A percentile compares a stretch with the other conserved stretches of the same genome.
Evolutionary conservation across 2,797 vertebrate genomes (phyloP).

Genomic region (Thalassophryne amazonica): DNA sequence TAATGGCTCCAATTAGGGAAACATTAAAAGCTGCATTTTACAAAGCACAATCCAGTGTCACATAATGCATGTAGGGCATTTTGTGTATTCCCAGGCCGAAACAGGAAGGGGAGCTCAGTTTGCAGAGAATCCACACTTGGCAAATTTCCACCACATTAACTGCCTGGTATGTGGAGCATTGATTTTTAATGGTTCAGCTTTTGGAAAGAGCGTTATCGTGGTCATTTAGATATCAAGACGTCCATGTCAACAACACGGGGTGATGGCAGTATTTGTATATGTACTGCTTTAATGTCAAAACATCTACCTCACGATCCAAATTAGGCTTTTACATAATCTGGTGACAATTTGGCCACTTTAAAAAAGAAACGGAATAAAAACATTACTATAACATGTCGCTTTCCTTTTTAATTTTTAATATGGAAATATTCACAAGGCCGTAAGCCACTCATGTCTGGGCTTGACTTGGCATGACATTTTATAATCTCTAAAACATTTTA

Average conservation of each 20-base stretch:
- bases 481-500: conserved; percentile 47
- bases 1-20: conserved; percentile 78
- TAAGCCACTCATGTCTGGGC: conserved; percentile 48
- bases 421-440: conserved; percentile 50
- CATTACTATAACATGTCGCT: conserved; percentile 51
- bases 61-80: conserved; percentile 57
- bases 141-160: conserved; percentile 59
- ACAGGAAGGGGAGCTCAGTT: conserved; percentile 40
- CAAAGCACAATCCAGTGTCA: conserved; percentile 63
- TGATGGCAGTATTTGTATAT: conserved; percentile 25
- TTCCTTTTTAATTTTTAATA: conserved; percentile 40
- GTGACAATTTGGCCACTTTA: conserved; percentile 48
- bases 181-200: conserved; percentile 51
- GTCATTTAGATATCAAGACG: conserved; percentile 30
- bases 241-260: conserved; percentile 16
- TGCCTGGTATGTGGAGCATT: conserved; percentile 45
- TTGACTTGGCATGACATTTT: conserved; percentile 40
- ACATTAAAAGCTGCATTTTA: conserved; percentile 76
- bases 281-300: too few species aligned
- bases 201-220: conserved; percentile 17
- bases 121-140: conserved; percentile 61
- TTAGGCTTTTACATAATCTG: too few species aligned
- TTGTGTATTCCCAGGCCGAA: conserved; percentile 59
- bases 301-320: too few species aligned
- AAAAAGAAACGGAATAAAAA: conserved; percentile 47